A percentile compares a stretch with the other conserved stretches of the same genome.
Evolutionary conservation across 2,113 vertebrate genomes (phyloP).

Genomic region (Xiphias gladius): DNA sequence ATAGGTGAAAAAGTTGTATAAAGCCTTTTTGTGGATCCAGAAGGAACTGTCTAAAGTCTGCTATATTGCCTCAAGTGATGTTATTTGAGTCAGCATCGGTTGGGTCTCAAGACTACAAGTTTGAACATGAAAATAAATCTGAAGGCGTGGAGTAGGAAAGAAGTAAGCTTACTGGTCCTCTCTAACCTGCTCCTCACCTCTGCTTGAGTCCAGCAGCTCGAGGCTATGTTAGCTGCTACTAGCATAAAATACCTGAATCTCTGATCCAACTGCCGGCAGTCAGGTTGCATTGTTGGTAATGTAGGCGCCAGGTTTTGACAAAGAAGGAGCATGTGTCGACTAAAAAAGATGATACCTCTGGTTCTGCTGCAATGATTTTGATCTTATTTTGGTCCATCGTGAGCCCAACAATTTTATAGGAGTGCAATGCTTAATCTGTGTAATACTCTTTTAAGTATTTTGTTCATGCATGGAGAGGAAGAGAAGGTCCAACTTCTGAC

Average conservation of each 20-base stretch:
- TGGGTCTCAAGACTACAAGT: not conserved
- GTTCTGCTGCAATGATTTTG: not conserved
- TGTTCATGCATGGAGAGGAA: too few species aligned
- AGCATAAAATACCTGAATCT: not conserved
- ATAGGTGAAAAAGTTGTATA: not conserved
- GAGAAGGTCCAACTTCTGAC: not conserved
- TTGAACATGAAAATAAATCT: conserved; percentile 1
- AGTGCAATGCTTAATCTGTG: not conserved
- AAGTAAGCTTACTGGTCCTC: too few species aligned
- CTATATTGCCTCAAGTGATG: not conserved
- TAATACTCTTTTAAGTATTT: too few species aligned
- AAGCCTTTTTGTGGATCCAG: not conserved
- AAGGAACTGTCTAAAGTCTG: not conserved
- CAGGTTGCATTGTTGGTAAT: not conserved
- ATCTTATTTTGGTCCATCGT: not conserved
- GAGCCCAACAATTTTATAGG: not conserved
- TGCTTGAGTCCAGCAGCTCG: not conserved
- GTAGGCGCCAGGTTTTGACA: not conserved
- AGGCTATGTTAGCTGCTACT: not conserved
- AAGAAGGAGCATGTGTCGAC: too few species aligned
- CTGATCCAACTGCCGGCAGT: not conserved
- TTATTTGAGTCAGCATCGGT: not conserved
- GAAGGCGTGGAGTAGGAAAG: not conserved
- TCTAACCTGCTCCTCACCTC: not conserved
- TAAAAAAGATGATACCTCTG: not conserved